phyloP scores from a whole-genome alignment of 2,888 invertebrate genomes.

The Agriopis marginaria region DNA sequence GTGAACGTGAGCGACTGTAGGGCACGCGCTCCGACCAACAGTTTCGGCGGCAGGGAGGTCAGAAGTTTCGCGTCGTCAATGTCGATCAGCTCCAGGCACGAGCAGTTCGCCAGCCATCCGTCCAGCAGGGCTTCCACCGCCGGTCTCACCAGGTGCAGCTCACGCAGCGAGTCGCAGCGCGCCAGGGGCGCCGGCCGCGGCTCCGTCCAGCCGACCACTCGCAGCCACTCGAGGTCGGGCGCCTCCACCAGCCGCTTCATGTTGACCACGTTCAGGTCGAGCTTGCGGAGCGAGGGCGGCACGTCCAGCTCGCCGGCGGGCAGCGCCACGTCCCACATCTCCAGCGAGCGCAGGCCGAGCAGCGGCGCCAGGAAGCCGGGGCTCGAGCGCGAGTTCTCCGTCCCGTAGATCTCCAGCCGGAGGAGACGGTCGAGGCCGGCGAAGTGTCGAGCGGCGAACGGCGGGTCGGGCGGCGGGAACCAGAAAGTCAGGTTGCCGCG shows the following conservation, averaged over 20 bases:
- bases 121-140: background rate
- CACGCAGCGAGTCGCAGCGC: background rate
- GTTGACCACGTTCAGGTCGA: background rate
- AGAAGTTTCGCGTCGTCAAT: background rate
- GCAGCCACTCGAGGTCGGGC: background rate
- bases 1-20: background rate
- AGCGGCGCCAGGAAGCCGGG: background rate
- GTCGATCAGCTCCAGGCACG: background rate
- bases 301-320: background rate
- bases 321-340: background rate
- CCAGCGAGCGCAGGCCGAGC: background rate
- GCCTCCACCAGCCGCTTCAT: background rate
- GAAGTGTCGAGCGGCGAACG: background rate
- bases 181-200: background rate
- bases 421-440: background rate
- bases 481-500: background rate
- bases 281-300: background rate
- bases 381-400: too few species aligned
- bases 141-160: background rate
- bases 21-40: background rate
- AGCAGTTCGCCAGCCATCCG: background rate
- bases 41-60: background rate
- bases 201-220: background rate
- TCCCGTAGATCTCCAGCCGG: background rate
- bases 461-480: background rate